Evolutionary conservation across 2,888 invertebrate genomes (phyloP), one percentile per base, ranked within the genome.

Genomic region (Zygogramma bicolorata): DNA sequence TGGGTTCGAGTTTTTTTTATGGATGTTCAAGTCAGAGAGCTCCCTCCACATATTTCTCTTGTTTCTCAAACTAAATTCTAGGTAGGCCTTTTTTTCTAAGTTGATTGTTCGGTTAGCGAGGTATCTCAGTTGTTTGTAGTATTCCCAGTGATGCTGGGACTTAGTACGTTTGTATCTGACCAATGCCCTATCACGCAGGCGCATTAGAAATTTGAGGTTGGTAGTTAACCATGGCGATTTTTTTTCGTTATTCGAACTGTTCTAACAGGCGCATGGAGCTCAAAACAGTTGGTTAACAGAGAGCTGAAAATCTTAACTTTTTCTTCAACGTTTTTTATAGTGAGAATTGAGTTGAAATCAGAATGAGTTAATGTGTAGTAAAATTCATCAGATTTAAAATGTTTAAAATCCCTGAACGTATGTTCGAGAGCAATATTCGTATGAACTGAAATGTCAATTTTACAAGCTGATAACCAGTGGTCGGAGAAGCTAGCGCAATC

Each of bases 11-110:
- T 53, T 20, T 20, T 49, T 49, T 49, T 49, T n/a, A n/a, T n/a
- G n/a, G n/a, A 49, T 49, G 49, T 20, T n/a, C n/a, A n/a, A 53
- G 20, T 53, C 53, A 18, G 53, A 53, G 53, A 53, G 53, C 53
- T 53, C 53, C 6, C 10, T 53, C 53, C 53, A 53, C 5, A 53
- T 53, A 53, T 53, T 25, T 15, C 13, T 53, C 20, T 53, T 53
- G 20, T 53, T 53, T 53, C 20, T 15, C 20, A 20, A 3, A 53
- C 53, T 34, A 5, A 34, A 34, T 34, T 2, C 34, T 5, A 34
- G 34, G 34, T 34, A 34, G 34, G 34, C 2, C 34, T 34, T 34
- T 34, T 34, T 34, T 34, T 34, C 34, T 34, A 34, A 34, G 10
- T 34, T 34, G 2, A 34, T 5, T 34, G 34, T 34, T 34, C 6